Conservation (phyloP, 2,797 vertebrate species). For the Petrocephalus schoutedeni region DNA sequence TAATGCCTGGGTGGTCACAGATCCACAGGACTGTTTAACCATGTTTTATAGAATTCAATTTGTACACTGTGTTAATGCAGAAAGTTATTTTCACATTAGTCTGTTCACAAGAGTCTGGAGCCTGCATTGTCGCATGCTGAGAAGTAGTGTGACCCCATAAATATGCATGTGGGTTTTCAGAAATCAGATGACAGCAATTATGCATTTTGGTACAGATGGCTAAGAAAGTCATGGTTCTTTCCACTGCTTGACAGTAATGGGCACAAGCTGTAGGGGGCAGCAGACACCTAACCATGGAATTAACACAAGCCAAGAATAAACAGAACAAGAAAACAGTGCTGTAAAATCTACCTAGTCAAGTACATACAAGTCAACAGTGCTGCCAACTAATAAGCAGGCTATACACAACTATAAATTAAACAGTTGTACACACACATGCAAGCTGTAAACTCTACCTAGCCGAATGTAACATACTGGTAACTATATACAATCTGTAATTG, state of each 20-base stretch:
- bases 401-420: background rate
- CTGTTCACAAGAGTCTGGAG: background rate
- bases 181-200: slow-evolving; percentile 31
- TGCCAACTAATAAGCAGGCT: background rate
- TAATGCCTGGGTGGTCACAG: background rate
- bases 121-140: background rate
- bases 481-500: background rate
- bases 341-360: background rate
- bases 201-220: slow-evolving; percentile 28
- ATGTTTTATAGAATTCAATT: slow-evolving; percentile 10
- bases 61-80: slow-evolving; percentile 1
- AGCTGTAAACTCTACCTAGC: background rate
- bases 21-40: background rate
- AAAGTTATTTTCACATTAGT: background rate
- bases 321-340: background rate
- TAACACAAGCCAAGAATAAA: background rate
- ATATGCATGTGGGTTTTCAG: slow-evolving; percentile 32
- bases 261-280: background rate
- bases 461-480: background rate
- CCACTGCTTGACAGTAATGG: background rate
- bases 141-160: background rate
- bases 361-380: background rate
- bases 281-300: background rate
- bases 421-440: background rate
- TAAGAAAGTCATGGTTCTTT: slow-evolving; percentile 19